Conservation (phyloP, 2,797 vertebrate species). For the Benthosema pterotum region DNA sequence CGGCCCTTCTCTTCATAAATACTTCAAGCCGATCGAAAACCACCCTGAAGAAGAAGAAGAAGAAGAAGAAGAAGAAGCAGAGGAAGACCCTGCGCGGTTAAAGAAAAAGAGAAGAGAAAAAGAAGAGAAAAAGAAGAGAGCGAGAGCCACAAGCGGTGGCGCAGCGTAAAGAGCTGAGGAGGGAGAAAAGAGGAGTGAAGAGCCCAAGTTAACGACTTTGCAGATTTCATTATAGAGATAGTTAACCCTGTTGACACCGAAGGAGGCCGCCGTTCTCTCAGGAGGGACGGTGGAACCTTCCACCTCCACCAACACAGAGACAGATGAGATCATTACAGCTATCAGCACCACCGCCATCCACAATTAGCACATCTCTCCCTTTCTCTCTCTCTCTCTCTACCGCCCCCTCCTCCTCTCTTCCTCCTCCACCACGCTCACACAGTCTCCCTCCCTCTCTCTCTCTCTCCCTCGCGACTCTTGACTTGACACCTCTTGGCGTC, state of each 20-base stretch:
- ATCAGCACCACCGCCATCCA: conserved; percentile 84
- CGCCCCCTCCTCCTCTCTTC: conserved; percentile 46
- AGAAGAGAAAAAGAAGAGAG: too few species aligned
- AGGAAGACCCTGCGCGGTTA: conserved; percentile 52
- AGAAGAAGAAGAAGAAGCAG: too few species aligned
- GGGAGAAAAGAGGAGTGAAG: conserved; percentile 79
- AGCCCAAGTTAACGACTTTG: conserved; percentile 82
- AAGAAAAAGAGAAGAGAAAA: too few species aligned
- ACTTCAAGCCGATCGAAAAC: conserved; percentile 38
- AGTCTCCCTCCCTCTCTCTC: conserved; percentile 43
- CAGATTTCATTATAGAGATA: conserved; percentile 87
- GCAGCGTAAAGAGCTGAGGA: conserved; percentile 77
- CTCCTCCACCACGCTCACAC: conserved; percentile 29
- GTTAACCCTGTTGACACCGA: conserved; percentile 86
- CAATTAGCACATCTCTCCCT: conserved; percentile 83
- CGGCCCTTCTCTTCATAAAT: too few species aligned
- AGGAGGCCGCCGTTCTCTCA: conserved; percentile 81
- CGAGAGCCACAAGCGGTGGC: conserved; percentile 63
- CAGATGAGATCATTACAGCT: conserved; percentile 86
- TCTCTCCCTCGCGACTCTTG: conserved; percentile 61
- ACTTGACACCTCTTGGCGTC: conserved; percentile 70
- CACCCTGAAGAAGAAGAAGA: too few species aligned
- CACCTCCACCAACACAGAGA: conserved; percentile 80
- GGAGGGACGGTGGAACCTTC: conserved; percentile 81
- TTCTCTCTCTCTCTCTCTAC: conserved; percentile 42